phyloP scores from a whole-genome alignment of 1,140 invertebrate species.

The Brachionus rotundiformis region DNA sequence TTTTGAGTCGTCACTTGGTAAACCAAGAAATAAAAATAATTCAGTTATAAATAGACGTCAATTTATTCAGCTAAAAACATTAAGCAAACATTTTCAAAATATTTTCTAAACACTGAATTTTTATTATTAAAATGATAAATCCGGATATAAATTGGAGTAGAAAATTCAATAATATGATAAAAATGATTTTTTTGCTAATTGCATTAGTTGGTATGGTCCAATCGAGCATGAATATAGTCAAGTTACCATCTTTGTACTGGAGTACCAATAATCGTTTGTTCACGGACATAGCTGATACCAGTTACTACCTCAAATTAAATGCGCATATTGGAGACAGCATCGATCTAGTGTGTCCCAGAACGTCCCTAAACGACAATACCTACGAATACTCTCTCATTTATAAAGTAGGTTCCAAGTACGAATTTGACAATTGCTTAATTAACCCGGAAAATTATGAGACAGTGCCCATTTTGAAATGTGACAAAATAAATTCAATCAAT shows the following conservation, averaged over 20 bases:
- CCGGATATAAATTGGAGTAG: neutral
- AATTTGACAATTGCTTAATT: conserved; percentile 49
- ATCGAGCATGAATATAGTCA: neutral
- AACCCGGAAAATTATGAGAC: conserved; percentile 42
- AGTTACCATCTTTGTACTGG: conserved; percentile 35
- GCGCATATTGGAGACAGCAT: conserved; percentile 47
- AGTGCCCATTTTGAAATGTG: conserved; percentile 49
- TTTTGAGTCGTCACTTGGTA: neutral
- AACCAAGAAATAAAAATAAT: neutral
- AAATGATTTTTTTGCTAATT: conserved; percentile 6
- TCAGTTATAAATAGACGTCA: conserved; percentile 17
- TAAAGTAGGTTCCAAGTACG: conserved; percentile 31
- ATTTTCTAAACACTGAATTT: conserved; percentile 33
- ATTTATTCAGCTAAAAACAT: conserved; percentile 32
- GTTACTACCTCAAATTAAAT: conserved; percentile 34
- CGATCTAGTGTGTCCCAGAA: conserved; percentile 42
- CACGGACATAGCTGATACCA: neutral
- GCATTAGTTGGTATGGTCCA: neutral
- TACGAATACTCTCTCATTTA: conserved; percentile 42
- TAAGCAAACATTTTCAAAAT: conserved; percentile 21
- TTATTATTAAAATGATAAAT: conserved; percentile 16
- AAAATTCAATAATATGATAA: neutral
- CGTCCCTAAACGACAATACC: conserved; percentile 10
- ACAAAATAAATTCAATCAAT: conserved; percentile 29
- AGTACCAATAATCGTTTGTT: conserved; percentile 31